A percentile compares a stretch with the other conserved stretches of the same genome.
phyloP scores from a whole-genome alignment of 2,113 vertebrate genomes.

The Argyrosomus japonicus region DNA sequence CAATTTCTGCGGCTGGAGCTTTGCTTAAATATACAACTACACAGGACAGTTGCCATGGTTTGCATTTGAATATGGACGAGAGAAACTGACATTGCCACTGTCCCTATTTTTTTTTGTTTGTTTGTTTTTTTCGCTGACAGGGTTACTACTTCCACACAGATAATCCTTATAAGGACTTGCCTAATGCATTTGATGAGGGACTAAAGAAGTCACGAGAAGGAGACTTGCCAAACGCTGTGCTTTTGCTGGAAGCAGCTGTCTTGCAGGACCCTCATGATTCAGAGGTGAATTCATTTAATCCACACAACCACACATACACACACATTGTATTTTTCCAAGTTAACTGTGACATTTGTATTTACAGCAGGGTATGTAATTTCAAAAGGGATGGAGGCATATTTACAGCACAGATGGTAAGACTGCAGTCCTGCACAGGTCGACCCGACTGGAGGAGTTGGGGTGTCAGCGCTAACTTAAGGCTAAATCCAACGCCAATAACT shows the following conservation, averaged over 20 bases:
- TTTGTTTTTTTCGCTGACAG: constrained; percentile 78
- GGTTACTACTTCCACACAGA: constrained; percentile 99
- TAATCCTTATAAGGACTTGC: constrained; percentile 97
- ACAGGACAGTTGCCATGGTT: constrained; percentile 48
- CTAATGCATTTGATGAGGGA: constrained; percentile 96
- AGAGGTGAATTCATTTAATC: constrained; percentile 85
- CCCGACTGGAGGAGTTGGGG: background rate
- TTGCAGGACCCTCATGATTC: constrained; percentile 96
- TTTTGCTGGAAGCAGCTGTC: constrained; percentile 95
- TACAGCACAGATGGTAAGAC: constrained; percentile 5
- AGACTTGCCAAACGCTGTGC: constrained; percentile 93
- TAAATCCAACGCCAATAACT: constrained; percentile 17
- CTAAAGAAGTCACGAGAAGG: constrained; percentile 93
- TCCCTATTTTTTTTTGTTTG: constrained; percentile 37
- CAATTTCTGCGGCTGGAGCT: constrained; percentile 59
- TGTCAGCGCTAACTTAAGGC: constrained; percentile 15
- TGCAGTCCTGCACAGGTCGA: background rate
- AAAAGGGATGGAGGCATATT: background rate
- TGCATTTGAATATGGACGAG: constrained; percentile 45
- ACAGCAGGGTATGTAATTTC: background rate
- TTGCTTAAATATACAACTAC: constrained; percentile 52
- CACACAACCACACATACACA: background rate
- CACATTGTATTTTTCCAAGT: background rate
- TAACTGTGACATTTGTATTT: background rate
- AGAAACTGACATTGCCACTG: constrained; percentile 59